These are phyloP conservation scores for Mystacornis crossleyi DNA, from an alignment of 2,113 vertebrate species.

Conservation along the genomic window DNA sequence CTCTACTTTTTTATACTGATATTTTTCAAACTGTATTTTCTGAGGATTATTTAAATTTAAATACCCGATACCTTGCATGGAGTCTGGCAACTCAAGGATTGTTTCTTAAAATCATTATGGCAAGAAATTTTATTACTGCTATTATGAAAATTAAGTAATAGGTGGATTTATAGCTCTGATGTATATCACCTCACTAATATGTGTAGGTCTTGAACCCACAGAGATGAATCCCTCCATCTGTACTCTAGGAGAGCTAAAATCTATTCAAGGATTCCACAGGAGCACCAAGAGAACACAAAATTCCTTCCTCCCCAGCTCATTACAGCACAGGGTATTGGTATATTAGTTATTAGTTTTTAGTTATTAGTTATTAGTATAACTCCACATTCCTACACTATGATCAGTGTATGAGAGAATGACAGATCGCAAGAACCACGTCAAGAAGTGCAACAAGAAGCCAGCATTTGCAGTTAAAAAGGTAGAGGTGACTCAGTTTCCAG, in stretches of 20 bases:
- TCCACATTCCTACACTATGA: not conserved
- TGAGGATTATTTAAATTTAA: not conserved
- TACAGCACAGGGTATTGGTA: not conserved
- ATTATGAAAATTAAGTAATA: not conserved
- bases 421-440: not conserved
- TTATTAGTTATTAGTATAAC: not conserved
- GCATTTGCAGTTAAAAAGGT: not conserved
- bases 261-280: rapidly evolving
- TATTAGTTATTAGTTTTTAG: not conserved
- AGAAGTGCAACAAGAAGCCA: not conserved
- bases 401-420: not conserved
- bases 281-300: not conserved
- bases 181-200: not conserved
- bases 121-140: not conserved
- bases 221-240: not conserved
- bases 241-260: not conserved
- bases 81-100: not conserved
- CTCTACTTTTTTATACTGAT: not conserved
- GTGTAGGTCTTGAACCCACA: not conserved
- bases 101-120: not conserved
- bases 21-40: not conserved
- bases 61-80: not conserved
- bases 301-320: not conserved
- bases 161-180: not conserved
- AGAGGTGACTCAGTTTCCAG: not conserved